Base-by-base conservation (phyloP, 2,797 vertebrate species). In the Coregonus ussuriensis region DNA sequence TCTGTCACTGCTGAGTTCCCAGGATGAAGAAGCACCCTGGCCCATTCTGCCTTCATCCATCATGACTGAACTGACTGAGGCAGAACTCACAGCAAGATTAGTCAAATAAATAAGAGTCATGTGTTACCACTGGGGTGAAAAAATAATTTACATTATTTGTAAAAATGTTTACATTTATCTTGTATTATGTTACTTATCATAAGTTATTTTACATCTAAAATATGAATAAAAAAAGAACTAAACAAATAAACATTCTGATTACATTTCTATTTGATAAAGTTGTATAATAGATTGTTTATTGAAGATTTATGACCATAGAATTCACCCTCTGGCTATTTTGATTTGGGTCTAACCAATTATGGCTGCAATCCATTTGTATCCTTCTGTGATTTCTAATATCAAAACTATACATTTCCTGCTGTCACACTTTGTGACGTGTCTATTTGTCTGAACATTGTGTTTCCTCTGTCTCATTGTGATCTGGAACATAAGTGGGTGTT, bases 401-500 rank as follows among this genome's bases (percentile, higher is more conserved):
- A 47, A 15, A 59, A 4, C 54, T n/a, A 25, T 15, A 59, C 71
- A 72, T 53, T 47, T 47, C 33, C 18, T 37, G 74, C 14, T 37
- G 75, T 56, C 73, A 52, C 77, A 53, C 31, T 68, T 18, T 59
- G 62, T 86, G 84, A 86, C 41, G 21, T 80, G 72, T 78, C 74
- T 77, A 41, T 82, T 84, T 82, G 70, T 83, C 80, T 80, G 76
- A 81, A 37, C 21, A 2, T 37, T 68, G 84, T 77, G 41, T 81
- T 90, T 92, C 82, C 86, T 89, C 85, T 81, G 74, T 68, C 74
- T 77, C 70, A 78, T 87, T 87, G 87, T 79, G 78, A 90, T 89
- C 68, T 47, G 41, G 9, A 47, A 47, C 41, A 81, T 86, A 83
- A 87, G 88, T 84, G 88, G 85, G 86, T 88, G 89, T 91, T 90